Evolutionary conservation across 2,888 invertebrate genomes (phyloP).

Genomic region (Callosobruchus maculatus): DNA sequence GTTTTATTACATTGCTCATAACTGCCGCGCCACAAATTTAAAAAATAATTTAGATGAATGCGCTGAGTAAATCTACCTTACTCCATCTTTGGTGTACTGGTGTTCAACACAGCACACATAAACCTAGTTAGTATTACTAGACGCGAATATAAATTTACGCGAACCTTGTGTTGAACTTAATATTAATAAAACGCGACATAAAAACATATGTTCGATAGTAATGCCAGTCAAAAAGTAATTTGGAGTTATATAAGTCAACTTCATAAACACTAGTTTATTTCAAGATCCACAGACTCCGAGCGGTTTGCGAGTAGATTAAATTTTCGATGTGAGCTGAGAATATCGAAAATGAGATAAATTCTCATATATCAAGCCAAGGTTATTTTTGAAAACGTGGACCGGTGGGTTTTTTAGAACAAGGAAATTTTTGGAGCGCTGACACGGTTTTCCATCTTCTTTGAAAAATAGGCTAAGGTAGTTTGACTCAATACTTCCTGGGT

Average conservation of each 20-base stretch:
- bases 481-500: no score
- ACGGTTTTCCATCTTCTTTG: no score
- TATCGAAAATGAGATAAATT: neutral
- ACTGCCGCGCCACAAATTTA: no score
- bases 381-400: slow-evolving; percentile 7
- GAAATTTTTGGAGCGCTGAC: neutral
- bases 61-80: no score
- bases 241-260: neutral
- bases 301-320: neutral
- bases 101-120: no score
- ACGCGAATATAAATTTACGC: neutral
- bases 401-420: neutral
- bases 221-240: neutral
- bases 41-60: no score
- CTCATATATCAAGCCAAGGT: slow-evolving; percentile 2
- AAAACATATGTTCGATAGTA: neutral
- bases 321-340: neutral
- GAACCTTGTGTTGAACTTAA: neutral
- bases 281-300: neutral
- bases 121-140: neutral
- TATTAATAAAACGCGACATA: neutral
- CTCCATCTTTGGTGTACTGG: no score
- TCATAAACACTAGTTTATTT: neutral
- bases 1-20: no score
- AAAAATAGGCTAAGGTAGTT: no score